phyloP scores from a whole-genome alignment of 1,140 invertebrate species.

The Adelges cooleyi region DNA sequence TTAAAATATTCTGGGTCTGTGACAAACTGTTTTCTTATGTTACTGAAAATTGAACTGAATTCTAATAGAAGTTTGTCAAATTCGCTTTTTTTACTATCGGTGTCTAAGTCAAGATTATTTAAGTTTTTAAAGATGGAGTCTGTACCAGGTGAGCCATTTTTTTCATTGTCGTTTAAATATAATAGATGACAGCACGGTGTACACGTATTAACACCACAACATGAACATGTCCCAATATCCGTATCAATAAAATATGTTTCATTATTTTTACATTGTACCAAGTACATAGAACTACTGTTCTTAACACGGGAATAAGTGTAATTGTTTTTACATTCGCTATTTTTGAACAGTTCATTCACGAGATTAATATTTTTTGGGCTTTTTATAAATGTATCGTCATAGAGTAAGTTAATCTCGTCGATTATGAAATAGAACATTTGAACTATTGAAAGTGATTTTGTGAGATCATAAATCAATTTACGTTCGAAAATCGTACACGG shows the following conservation, averaged over 20 bases:
- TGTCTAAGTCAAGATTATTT: not conserved
- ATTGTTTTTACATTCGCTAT: not conserved
- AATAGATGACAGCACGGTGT: not conserved
- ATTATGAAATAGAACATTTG: conserved; percentile 1
- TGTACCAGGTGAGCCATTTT: too few species aligned
- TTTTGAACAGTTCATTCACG: not conserved
- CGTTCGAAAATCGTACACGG: conserved; percentile 3
- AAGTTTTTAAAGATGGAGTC: not conserved
- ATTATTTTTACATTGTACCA: not conserved
- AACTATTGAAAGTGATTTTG: not conserved
- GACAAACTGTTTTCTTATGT: not conserved
- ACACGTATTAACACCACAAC: not conserved
- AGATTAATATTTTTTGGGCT: not conserved
- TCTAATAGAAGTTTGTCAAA: not conserved
- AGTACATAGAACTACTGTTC: not conserved
- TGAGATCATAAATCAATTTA: not conserved
- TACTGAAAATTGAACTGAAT: not conserved
- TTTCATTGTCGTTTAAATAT: not conserved
- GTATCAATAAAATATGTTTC: not conserved
- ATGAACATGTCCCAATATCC: not conserved
- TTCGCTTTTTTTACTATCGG: not conserved
- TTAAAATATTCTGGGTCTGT: conserved; percentile 3
- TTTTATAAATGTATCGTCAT: not conserved
- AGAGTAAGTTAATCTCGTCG: not conserved
- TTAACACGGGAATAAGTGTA: not conserved